A percentile compares a stretch with the other conserved stretches of the same genome.
These are phyloP conservation scores for Zele albiditarsus DNA, from an alignment of 2,888 invertebrate genomes.

Conservation along the genomic window DNA sequence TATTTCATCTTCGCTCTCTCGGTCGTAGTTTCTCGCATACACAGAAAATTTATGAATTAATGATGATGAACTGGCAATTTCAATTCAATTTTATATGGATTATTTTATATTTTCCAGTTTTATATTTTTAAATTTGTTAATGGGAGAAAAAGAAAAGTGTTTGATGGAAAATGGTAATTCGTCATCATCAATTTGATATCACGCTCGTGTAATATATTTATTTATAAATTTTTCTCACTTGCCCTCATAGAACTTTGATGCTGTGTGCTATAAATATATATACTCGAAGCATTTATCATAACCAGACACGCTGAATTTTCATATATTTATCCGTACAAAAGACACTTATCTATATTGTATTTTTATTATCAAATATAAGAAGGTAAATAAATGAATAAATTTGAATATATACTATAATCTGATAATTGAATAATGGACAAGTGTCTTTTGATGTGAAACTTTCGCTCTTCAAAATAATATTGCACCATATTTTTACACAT, in stretches of 20 bases:
- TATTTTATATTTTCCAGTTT: background rate
- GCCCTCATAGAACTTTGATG: conserved; percentile 26
- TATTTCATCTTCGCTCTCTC: conserved; percentile 32
- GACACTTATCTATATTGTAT: conserved; percentile 3
- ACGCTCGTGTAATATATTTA: conserved; percentile 20
- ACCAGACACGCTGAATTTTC: conserved; percentile 21
- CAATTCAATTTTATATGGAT: background rate
- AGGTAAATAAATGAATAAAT: background rate
- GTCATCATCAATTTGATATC: conserved; percentile 28
- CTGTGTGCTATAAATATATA: conserved; percentile 22
- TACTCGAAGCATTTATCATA: conserved; percentile 22
- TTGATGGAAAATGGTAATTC: conserved; percentile 9
- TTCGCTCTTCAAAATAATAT: conserved; percentile 12
- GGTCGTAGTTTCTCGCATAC: conserved; percentile 21
- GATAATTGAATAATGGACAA: conserved; percentile 9
- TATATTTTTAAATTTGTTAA: background rate
- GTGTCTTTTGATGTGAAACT: conserved; percentile 6
- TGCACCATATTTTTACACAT: conserved; percentile 10
- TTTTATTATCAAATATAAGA: background rate
- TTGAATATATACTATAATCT: background rate
- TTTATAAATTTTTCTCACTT: conserved; percentile 21
- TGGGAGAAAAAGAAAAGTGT: background rate
- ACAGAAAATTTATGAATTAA: conserved; percentile 25
- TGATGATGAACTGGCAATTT: conserved; percentile 17
- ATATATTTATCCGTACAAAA: conserved; percentile 8